Percentiles rank a stretch among this genome's conserved stretches.
Conservation (phyloP, 2,888 invertebrate species). For the Antheraea yamamai region DNA sequence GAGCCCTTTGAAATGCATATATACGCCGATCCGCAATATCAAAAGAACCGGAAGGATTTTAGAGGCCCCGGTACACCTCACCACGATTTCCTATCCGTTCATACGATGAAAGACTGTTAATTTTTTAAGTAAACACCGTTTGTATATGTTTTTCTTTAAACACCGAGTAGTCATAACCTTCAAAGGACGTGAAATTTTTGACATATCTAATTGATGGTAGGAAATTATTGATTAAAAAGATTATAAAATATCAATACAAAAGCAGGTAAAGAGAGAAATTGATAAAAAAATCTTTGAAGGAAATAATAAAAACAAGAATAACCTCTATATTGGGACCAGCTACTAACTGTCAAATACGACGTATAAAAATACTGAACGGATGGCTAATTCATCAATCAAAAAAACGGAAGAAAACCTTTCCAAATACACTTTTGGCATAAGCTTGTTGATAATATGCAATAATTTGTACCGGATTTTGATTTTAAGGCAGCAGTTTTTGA, state of each 20-base stretch:
- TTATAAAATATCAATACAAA: not conserved
- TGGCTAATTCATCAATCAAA: not conserved
- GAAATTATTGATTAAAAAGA: slow-evolving; percentile 3
- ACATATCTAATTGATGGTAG: slow-evolving; percentile 27
- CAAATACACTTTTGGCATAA: not conserved
- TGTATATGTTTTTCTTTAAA: slow-evolving; percentile 26
- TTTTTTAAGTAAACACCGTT: slow-evolving; percentile 52
- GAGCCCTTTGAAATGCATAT: slow-evolving; percentile 62
- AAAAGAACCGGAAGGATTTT: slow-evolving; percentile 75
- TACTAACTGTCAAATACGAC: not conserved
- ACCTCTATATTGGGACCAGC: not conserved
- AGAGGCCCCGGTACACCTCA: slow-evolving; percentile 46
- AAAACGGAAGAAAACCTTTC: not conserved
- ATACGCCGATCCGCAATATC: slow-evolving; percentile 57
- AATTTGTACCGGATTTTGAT: too few relatives aligned
- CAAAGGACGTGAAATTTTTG: slow-evolving; percentile 32
- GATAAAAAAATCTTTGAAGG: slow-evolving; percentile 14
- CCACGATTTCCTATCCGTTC: slow-evolving; percentile 37
- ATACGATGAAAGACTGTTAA: slow-evolving; percentile 44
- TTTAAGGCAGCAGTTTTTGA: not conserved
- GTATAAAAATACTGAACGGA: not conserved
- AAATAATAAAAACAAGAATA: not conserved
- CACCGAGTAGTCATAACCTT: slow-evolving; percentile 30
- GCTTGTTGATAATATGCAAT: too few relatives aligned
- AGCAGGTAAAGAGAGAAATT: slow-evolving; percentile 1